phyloP scores from a whole-genome alignment of 2,113 vertebrate genomes.

The Hypanus sabinus region DNA sequence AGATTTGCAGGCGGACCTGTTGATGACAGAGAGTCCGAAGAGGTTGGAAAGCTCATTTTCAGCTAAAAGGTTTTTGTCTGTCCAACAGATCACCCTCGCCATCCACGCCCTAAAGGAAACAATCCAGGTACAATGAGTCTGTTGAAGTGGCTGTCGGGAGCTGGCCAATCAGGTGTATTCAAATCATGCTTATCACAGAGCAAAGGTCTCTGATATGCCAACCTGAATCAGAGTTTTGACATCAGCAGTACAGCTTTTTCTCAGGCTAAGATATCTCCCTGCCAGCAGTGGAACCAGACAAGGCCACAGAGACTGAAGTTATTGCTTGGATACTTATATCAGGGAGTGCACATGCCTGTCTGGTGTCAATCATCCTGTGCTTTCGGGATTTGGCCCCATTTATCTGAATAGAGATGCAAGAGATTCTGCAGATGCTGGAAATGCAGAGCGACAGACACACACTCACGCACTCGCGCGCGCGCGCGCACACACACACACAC shows the following conservation, averaged over 20 bases:
- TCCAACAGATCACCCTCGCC: slow-evolving; percentile 21
- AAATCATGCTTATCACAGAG: background rate
- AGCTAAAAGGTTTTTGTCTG: slow-evolving; percentile 41
- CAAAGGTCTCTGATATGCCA: background rate
- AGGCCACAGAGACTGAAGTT: too few relatives aligned
- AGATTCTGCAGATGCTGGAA: too few relatives aligned
- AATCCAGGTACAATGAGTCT: slow-evolving; percentile 39
- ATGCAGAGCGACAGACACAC: too few relatives aligned
- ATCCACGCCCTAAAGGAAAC: slow-evolving; percentile 45
- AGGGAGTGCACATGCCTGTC: too few relatives aligned
- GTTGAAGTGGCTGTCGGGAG: slow-evolving; percentile 45
- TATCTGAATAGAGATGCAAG: too few relatives aligned
- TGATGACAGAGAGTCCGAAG: too few relatives aligned
- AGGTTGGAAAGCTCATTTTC: slow-evolving; percentile 25
- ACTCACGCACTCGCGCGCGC: too few relatives aligned
- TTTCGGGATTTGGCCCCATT: too few relatives aligned
- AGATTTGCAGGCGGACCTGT: background rate
- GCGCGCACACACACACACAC: too few relatives aligned
- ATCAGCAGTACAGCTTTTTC: background rate
- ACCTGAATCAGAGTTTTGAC: slow-evolving; percentile 23
- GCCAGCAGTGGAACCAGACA: too few relatives aligned
- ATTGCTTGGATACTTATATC: too few relatives aligned
- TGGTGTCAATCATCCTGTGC: too few relatives aligned
- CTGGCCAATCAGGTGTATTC: background rate
- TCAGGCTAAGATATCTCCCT: background rate